Conservation (phyloP, 2,797 vertebrate genomes). For the Luscinia luscinia region DNA sequence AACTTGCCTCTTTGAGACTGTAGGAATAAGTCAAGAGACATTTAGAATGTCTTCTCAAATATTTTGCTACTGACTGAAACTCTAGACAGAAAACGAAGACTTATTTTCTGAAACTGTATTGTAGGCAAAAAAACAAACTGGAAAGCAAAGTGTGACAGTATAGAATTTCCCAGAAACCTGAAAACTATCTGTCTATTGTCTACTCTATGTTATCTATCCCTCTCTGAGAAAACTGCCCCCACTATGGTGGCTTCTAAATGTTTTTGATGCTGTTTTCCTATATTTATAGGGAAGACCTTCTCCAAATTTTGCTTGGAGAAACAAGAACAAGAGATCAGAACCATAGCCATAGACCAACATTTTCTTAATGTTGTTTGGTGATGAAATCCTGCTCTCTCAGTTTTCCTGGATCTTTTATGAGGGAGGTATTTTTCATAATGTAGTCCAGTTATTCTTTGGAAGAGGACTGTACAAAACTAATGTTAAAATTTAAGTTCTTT, state of each 20-base stretch:
- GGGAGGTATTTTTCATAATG: neutral
- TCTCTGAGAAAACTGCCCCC: neutral
- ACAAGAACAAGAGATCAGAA: neutral
- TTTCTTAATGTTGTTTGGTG: neutral
- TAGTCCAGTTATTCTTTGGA: neutral
- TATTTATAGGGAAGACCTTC: neutral
- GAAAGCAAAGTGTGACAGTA: neutral
- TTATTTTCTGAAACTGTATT: neutral
- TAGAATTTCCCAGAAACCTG: neutral
- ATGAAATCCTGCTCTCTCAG: neutral
- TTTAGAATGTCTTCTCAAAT: neutral
- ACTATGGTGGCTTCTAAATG: neutral
- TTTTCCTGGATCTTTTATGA: neutral
- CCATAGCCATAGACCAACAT: neutral
- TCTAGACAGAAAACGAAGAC: neutral
- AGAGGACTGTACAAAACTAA: neutral
- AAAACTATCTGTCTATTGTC: neutral
- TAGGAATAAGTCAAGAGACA: neutral
- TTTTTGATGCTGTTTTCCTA: neutral
- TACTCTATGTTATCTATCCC: neutral
- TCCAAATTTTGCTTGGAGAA: neutral
- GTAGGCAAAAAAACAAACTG: neutral
- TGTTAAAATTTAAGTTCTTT: neutral
- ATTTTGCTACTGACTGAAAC: neutral
- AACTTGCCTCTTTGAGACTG: neutral